These are phyloP conservation scores for Glossophaga mutica DNA, from an alignment of 2,797 vertebrate genomes.

Conservation along the genomic window DNA sequence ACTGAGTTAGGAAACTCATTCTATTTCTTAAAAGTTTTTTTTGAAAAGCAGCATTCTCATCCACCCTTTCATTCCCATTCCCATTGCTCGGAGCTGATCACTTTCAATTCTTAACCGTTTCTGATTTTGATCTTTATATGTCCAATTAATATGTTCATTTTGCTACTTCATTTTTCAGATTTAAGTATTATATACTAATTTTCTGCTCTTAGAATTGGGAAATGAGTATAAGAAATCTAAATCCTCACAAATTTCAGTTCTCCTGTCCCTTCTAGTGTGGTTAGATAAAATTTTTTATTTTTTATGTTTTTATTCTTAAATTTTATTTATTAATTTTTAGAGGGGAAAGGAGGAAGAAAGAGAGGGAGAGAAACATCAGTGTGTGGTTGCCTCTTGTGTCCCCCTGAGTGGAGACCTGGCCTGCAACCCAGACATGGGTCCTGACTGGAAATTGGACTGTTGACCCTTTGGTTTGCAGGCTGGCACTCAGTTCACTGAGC, in stretches of 20 bases:
- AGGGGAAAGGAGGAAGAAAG: no score
- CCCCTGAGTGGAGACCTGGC: no score
- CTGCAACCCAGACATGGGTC: no score
- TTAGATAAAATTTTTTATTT: conserved; percentile 1
- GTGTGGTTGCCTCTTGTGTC: no score
- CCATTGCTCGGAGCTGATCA: not conserved
- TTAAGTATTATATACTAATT: not conserved
- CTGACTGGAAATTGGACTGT: no score
- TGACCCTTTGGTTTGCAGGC: no score
- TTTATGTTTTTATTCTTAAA: not conserved
- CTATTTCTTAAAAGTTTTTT: not conserved
- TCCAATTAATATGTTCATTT: not conserved
- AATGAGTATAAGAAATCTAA: not conserved
- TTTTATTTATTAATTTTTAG: no score
- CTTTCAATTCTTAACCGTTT: not conserved
- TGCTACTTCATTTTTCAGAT: not conserved
- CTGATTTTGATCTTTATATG: not conserved
- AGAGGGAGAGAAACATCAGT: no score
- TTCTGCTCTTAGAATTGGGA: not conserved
- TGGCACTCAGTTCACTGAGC: no score
- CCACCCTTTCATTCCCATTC: not conserved
- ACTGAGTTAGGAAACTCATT: not conserved
- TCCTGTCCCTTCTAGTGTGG: not conserved
- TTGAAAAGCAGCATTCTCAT: not conserved
- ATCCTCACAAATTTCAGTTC: not conserved